A percentile compares a stretch with the other conserved stretches of the same genome.
Conservation (phyloP, 2,113 vertebrate genomes). For the Peucedramus taeniatus region DNA sequence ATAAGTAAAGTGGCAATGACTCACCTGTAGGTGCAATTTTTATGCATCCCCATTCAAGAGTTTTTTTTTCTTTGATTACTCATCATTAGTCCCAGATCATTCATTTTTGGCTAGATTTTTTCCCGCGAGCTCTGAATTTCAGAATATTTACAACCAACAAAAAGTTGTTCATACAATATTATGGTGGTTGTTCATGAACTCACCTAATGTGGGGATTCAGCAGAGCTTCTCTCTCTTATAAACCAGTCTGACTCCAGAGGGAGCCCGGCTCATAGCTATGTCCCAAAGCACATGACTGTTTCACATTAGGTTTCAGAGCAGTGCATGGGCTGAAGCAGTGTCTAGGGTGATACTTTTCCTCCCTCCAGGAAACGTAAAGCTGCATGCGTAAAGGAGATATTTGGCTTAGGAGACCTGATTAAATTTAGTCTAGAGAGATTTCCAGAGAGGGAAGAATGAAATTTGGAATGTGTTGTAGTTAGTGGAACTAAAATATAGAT, state of each 20-base stretch:
- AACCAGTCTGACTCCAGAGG: background rate
- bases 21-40: background rate
- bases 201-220: background rate
- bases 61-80: background rate
- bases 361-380: background rate
- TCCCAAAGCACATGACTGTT: background rate
- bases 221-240: background rate
- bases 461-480: background rate
- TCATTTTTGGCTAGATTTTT: background rate
- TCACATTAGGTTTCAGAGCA: background rate
- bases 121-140: background rate
- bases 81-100: background rate
- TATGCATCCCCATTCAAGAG: background rate
- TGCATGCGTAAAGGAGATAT: background rate
- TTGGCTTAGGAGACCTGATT: background rate
- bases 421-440: background rate
- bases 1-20: background rate
- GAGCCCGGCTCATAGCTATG: background rate
- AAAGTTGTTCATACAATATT: background rate
- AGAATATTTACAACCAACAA: background rate
- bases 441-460: background rate
- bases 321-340: background rate
- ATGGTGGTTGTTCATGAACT: background rate
- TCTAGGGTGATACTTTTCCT: background rate
- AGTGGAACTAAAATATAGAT: background rate